Base-by-base conservation (phyloP, 1,140 invertebrate genomes). In the Lucilia cuprina region DNA sequence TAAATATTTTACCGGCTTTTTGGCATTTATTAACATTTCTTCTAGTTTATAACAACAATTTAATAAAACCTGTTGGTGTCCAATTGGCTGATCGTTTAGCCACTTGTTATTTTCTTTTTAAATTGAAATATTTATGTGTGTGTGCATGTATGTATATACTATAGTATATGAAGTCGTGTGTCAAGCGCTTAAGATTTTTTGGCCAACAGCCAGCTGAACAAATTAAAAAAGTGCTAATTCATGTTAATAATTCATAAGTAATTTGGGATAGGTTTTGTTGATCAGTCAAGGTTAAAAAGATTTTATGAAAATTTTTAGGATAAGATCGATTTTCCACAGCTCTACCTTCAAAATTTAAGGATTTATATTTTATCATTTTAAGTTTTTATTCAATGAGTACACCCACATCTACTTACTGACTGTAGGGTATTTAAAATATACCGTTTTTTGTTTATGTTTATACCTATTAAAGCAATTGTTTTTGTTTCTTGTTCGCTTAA, bases 1-100 rank as follows among this genome's bases (percentile, higher is more conserved):
- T 70, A 70, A 70, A 70, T 70, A 25, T 70, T 60, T 70, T 19
- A 70, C 65, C 65, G 65, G 65, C 65, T 25, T 70, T 70, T 21
- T 21, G n/a, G 5, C n/a, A 41, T 41, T 41, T 41, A 41, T 41
- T 41, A 3, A 41, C 50, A 55, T 55, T 13, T 17, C 17, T 55
- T 55, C 50, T 55, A 55, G 41, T 41, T 41, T 55, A 55, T 55
- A 55, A 14, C 50, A 55, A 55, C 50, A 55, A 55, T 55, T 55
- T 55, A 12, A 55, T 5, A 12, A 55, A 55, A 55, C 50, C 19
- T 70, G 65, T 70, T 70, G 65, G n/a, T 70, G 50, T 41, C 50
- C 50, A 55, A 2, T 12, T 55, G 50, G 50, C 50, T n/a, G 41
- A 41, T 41, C 41, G 41, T 41, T 8, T 41, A 41, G 41, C 41